phyloP scores from a whole-genome alignment of 2,888 invertebrate genomes.

The Zygaena filipendulae region DNA sequence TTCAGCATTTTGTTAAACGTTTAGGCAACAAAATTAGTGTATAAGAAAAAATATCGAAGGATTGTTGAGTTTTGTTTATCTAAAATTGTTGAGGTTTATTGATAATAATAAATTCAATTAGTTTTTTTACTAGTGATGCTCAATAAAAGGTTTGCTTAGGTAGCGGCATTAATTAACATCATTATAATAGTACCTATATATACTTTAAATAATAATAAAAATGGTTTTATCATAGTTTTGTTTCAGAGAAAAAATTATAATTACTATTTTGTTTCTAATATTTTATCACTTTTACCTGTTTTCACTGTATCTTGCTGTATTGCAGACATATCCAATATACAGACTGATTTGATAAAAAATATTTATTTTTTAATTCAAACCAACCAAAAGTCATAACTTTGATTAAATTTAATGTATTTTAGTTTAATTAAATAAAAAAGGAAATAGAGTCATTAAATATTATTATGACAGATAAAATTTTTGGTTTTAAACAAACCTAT shows the following conservation, averaged over 20 bases:
- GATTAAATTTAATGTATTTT: no score
- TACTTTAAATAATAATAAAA: slow-evolving; percentile 58
- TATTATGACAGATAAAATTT: no score
- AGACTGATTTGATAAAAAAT: slow-evolving; percentile 60
- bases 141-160: slow-evolving; percentile 57
- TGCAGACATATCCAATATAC: slow-evolving; percentile 71
- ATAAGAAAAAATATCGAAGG: slow-evolving; percentile 53
- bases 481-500: no score
- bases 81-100: slow-evolving; percentile 64
- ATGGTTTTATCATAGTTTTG: slow-evolving; percentile 66
- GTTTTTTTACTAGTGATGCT: slow-evolving; percentile 52
- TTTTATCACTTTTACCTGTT: slow-evolving; percentile 66
- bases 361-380: slow-evolving; percentile 29
- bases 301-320: slow-evolving; percentile 69
- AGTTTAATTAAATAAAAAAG: no score
- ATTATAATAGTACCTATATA: slow-evolving; percentile 59
- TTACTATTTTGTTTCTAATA: slow-evolving; percentile 68
- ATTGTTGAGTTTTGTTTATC: slow-evolving; percentile 64
- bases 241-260: slow-evolving; percentile 66
- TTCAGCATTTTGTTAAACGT: slow-evolving; percentile 58
- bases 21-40: slow-evolving; percentile 65
- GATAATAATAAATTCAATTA: slow-evolving; percentile 41
- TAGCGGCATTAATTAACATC: slow-evolving; percentile 67
- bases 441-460: no score
- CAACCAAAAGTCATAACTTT: no score